phyloP scores from a whole-genome alignment of 2,888 invertebrate species.

The Pheosia gnoma region DNA sequence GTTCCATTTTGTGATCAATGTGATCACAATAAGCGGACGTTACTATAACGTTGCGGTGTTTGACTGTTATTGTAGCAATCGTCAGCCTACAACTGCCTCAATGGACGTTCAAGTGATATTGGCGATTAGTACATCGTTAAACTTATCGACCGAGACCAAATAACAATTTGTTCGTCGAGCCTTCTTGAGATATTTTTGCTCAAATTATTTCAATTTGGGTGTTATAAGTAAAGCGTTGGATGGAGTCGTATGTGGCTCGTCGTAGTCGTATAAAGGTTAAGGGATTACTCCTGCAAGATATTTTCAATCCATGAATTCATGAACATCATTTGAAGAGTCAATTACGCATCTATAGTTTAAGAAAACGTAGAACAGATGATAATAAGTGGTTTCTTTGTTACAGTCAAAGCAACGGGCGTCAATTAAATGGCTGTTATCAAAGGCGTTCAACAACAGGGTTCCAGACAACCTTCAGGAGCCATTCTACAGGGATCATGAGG shows the following conservation, averaged over 20 bases:
- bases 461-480: conserved; percentile 97
- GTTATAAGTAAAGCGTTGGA: neutral
- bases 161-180: neutral
- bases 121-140: conserved; percentile 35
- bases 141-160: neutral
- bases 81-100: conserved; percentile 47
- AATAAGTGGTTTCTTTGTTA: conserved; percentile 68
- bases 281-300: neutral
- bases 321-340: neutral
- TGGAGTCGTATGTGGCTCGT: too few species aligned
- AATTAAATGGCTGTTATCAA: conserved; percentile 97
- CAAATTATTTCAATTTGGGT: neutral
- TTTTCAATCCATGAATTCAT: neutral
- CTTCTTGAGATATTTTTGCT: neutral
- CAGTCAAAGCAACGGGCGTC: conserved; percentile 98
- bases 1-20: conserved; percentile 64
- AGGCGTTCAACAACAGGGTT: conserved; percentile 97
- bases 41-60: conserved; percentile 52
- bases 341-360: neutral
- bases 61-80: conserved; percentile 58
- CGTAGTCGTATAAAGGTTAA: neutral
- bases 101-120: conserved; percentile 37
- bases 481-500: conserved; percentile 97
- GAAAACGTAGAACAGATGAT: conserved; percentile 6
- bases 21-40: conserved; percentile 78